Evolutionary conservation across 2,797 vertebrate genomes (phyloP), one percentile per base, ranked within the genome.

Genomic region (Pangasius larnaudii): DNA sequence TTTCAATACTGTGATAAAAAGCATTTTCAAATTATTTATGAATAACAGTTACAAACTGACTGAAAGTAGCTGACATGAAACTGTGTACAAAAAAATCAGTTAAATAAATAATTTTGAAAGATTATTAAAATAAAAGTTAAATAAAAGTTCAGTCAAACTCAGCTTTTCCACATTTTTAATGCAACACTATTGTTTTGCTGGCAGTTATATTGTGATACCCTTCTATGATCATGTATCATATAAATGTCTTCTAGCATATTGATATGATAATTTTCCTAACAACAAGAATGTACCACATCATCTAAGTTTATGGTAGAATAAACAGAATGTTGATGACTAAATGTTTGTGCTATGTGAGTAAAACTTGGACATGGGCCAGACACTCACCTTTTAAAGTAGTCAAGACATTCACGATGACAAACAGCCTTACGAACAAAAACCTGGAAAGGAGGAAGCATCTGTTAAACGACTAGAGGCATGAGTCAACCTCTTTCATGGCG

Each of bases 321-420:
- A 59, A 59, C 2, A 69, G 24, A 85, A 42, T 13, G 65, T 58
- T 7, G 78, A 63, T 75, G 46, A 86, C 67, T 84, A 86, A 51
- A 82, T 78, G 63, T 86, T n/a, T 56, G 53, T 36, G 63, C 46
- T 0, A 49, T 84, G 80, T 53, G 11, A 69, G 39, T 9, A 42
- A 81, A 84, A 14, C 56, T 86, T 86, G 83, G 49, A n/a, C 67
- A 2, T 42, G 24, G 61, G 79, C 9, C 6, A 84, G 5, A 51
- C 80, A 94, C 95, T 95, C 91, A 97, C 96, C 94, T 8, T 85
- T 85, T 72, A 89, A 91, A 84, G 92, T 18, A 88, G 95, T 87
- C 85, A 94, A 67, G 84, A 94, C 27, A 59, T 82, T 91, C 22
- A 93, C 59, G 74, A 96, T 90, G 90, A 94, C 87, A 4, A 85